Evolutionary conservation across 1,140 invertebrate genomes (phyloP), one percentile per base, ranked within the genome.

Genomic region (Pomphorhynchus laevis): DNA sequence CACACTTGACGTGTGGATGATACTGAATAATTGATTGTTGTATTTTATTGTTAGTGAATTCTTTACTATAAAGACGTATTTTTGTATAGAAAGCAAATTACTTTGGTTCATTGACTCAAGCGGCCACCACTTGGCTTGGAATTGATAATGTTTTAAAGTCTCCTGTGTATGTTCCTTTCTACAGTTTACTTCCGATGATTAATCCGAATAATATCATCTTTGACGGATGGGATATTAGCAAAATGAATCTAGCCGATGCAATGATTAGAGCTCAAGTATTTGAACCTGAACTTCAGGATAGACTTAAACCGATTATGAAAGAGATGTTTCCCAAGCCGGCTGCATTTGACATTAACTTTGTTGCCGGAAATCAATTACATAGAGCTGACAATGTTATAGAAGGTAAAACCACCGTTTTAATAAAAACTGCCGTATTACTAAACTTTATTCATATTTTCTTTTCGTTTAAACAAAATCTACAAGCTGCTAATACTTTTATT

Each of bases 191-290:
- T 8, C 82, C 82, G 0, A 76, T 82, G 69, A 67, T 84, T 1
- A 55, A 79, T 51, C 79, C 79, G 0, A 64, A 84, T 55, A 68
- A 86, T 49, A 65, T 91, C 32, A 62, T 71, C 20, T 58, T 93
- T 40, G 80, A 84, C 51, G 82, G 77, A 1, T 91, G 82, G 82
- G 82, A 91, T 53, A 89, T 91, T 46, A 84, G 73, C 12, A 60
- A 63, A 0, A 49, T 69, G 35, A 75, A 86, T 51, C 45, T 91
- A 38, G 72, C 68, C 0, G 71, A 77, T 45, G 67, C 76, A 0
- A 77, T 79, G 72, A 61, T 63, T 18, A 61, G 77, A 9, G 74
- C 77, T 1, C 62, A 67, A 52, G 66, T 67, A 0, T 47, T 65
- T 5, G 63, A 67, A 25, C 59, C 55, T 40, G 53, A 58, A 38